Evolutionary conservation across 2,113 vertebrate species (phyloP).

Genomic region (Passer domesticus): DNA sequence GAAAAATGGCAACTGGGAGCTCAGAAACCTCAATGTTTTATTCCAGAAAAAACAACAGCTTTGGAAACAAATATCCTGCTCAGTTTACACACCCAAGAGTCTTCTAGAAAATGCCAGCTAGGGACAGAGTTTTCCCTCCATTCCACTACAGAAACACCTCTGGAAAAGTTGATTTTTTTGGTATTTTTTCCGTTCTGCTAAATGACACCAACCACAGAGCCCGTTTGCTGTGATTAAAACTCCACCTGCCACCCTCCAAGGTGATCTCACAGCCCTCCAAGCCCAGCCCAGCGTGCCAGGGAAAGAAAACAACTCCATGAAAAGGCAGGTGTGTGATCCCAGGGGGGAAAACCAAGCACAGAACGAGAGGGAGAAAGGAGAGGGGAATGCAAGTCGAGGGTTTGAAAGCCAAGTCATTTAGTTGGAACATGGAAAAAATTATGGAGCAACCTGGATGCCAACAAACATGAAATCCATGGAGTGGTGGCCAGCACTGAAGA

Average conservation of each 20-base stretch:
- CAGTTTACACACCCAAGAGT: not conserved
- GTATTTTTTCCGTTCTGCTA: not conserved
- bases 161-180: not conserved
- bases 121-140: not conserved
- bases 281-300: not conserved
- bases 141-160: not conserved
- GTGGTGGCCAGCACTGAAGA: not conserved
- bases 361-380: constrained; percentile 41
- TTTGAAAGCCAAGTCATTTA: constrained; percentile 8
- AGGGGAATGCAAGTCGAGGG: constrained; percentile 4
- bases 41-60: not conserved
- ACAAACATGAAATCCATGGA: not conserved
- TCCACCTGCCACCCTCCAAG: not conserved
- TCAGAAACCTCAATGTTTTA: not conserved
- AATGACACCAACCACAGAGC: not conserved
- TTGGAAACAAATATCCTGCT: constrained; percentile 7
- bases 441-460: not conserved
- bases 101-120: not conserved
- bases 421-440: not conserved
- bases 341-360: constrained; percentile 27
- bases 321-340: not conserved
- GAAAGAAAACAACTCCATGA: constrained; percentile 29
- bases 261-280: not conserved
- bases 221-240: not conserved
- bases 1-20: constrained; percentile 47